Conservation (phyloP, 1,140 invertebrate genomes). For the Fopius arisanus region DNA sequence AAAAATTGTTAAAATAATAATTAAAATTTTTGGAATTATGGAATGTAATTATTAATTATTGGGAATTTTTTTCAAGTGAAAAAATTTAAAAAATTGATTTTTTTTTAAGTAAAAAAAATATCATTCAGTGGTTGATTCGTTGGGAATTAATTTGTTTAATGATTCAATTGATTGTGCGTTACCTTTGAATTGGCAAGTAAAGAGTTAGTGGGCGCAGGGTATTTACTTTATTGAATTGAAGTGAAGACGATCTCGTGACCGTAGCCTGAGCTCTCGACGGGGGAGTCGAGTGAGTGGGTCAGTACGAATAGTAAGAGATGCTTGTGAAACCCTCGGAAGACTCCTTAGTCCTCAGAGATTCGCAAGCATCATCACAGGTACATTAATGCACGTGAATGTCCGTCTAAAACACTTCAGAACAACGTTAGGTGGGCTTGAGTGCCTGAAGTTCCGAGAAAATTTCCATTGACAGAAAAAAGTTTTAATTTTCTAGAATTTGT, state of each 20-base stretch:
- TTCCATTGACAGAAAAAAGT: no score
- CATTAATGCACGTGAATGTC: neutral
- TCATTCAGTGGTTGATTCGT: no score
- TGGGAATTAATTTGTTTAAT: no score
- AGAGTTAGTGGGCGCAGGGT: neutral
- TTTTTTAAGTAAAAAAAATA: no score
- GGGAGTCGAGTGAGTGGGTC: conserved; percentile 10
- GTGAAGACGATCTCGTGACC: neutral
- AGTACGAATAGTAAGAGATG: neutral
- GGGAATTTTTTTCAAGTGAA: no score
- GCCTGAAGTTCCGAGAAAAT: no score
- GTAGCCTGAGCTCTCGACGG: neutral
- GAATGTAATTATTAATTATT: no score
- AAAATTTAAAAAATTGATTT: no score
- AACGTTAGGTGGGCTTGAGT: no score
- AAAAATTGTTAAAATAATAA: no score
- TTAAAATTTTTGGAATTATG: no score
- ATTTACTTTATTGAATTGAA: neutral
- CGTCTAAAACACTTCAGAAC: neutral
- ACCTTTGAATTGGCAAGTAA: neutral
- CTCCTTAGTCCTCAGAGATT: neutral
- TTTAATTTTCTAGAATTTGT: no score
- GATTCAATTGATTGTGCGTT: neutral
- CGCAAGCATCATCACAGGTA: neutral
- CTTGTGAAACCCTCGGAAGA: neutral